Percentiles rank a stretch among this genome's conserved stretches.
phyloP scores from a whole-genome alignment of 2,113 vertebrate genomes.

The Microtus richardsoni region DNA sequence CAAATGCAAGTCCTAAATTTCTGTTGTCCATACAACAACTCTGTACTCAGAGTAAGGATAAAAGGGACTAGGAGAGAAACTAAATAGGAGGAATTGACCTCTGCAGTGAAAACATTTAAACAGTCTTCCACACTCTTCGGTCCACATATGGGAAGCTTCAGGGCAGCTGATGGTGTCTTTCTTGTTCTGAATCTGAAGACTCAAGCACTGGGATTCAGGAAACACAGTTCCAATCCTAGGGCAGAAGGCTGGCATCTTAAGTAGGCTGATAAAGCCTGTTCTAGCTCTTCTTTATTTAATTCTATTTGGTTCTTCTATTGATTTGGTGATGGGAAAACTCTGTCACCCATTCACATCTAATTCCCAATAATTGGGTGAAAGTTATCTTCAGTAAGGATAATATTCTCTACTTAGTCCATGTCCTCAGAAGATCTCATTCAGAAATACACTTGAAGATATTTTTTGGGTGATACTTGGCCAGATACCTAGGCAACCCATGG shows the following conservation, averaged over 20 bases:
- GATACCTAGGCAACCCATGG: background rate
- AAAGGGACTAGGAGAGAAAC: background rate
- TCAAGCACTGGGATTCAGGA: background rate
- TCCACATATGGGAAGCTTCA: background rate
- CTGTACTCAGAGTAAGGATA: background rate
- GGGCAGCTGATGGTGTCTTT: background rate
- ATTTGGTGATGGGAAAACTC: background rate
- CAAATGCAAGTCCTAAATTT: background rate
- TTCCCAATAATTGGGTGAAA: background rate
- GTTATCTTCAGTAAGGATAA: background rate
- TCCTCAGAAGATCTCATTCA: background rate
- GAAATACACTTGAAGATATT: background rate
- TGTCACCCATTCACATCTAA: no score
- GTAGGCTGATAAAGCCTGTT: background rate
- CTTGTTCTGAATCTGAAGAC: background rate
- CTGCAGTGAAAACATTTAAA: background rate
- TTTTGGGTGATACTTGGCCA: background rate
- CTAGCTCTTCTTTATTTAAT: background rate
- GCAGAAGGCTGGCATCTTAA: background rate
- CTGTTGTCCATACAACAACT: background rate
- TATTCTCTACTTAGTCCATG: background rate
- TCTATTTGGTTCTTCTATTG: background rate
- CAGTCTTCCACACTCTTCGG: background rate
- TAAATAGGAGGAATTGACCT: background rate
- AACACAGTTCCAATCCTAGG: background rate